Base-by-base conservation (phyloP, 2,888 invertebrate species). In the Molorchus minor region DNA sequence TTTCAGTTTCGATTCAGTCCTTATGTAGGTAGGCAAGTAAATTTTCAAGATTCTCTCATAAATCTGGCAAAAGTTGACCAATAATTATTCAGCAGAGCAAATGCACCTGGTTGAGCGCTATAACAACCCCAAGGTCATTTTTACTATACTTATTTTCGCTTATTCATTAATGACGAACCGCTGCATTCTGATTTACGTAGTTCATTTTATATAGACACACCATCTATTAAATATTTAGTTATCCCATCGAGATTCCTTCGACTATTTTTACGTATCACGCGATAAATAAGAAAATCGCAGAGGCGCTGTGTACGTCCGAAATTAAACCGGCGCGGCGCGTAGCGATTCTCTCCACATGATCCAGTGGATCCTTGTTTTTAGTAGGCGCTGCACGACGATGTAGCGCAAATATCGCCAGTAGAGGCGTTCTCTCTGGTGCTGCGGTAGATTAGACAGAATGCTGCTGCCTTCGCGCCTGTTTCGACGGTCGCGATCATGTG, bases 401-500 rank as follows among this genome's bases (percentile, higher is more conserved):
- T 58, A 56, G 54, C 40, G 56, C 45, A 29, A 59, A 56, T 41
- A 44, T 51, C 41, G 52, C 58, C 56, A 54, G 55, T 55, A 62
- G 49, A 51, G 52, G 41, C 52, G 41, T 52, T 52, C 52, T 52
- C 41, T n/a, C n/a, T n/a, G 40, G 52, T 52, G 52, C 40, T 52
- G 41, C 52, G 30, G 52, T 41, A 52, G 41, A 29, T 30, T 13
- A 30, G 19, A 30, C 16, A 52, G 30, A 40, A 51, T 8, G 8
- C 7, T 52, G 52, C 40, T 29, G 12, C 38, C 29, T 58, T 46
- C 35, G 53, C 36, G 35, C 21, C 16, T 19, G 3, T 10, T 38
- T 44, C 25, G 20, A 25, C 33, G 12, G 44, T 36, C 21, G 35
- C 35, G 41, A 40, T 53, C 15, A 25, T 53, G 43, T 43, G 53